Evolutionary conservation across 2,888 invertebrate species (phyloP).

Genomic region (Macrosoma leucophasiata): DNA sequence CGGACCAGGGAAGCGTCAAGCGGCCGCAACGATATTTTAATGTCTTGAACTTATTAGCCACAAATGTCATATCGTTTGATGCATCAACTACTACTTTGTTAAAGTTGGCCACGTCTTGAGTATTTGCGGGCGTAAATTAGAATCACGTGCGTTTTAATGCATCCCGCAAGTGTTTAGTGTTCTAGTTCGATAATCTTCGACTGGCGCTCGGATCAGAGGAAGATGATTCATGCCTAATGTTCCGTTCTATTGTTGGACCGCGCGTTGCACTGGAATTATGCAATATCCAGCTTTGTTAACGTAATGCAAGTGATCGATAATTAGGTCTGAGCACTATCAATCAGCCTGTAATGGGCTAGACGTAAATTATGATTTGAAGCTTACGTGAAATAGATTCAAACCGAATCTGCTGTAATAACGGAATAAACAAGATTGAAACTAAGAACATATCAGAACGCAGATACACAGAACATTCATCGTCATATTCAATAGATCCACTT

Average conservation of each 20-base stretch:
- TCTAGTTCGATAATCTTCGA: conserved; percentile 73
- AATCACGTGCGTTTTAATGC: conserved; percentile 74
- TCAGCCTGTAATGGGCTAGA: no score
- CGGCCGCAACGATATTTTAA: conserved; percentile 53
- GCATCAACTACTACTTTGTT: conserved; percentile 69
- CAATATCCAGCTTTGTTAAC: conserved; percentile 52
- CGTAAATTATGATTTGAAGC: no score
- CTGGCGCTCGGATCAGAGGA: conserved; percentile 60
- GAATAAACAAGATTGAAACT: no score
- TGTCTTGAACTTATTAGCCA: conserved; percentile 57
- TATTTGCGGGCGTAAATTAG: conserved; percentile 69
- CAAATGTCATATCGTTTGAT: conserved; percentile 66
- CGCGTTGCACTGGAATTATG: conserved; percentile 61
- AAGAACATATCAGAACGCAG: no score
- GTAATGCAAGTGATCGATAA: conserved; percentile 20
- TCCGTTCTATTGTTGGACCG: conserved; percentile 68
- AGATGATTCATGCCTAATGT: conserved; percentile 66
- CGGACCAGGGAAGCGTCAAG: conserved; percentile 35
- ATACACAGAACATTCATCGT: no score
- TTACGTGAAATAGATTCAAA: no score
- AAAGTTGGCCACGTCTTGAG: conserved; percentile 49
- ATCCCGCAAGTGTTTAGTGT: conserved; percentile 63
- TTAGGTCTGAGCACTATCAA: conserved; percentile 20
- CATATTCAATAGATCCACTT: no score
- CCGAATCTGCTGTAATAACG: no score